Evolutionary conservation across 2,888 invertebrate species (phyloP), one percentile per base, ranked within the genome.

Genomic region (Sphaeridia pumilis): DNA sequence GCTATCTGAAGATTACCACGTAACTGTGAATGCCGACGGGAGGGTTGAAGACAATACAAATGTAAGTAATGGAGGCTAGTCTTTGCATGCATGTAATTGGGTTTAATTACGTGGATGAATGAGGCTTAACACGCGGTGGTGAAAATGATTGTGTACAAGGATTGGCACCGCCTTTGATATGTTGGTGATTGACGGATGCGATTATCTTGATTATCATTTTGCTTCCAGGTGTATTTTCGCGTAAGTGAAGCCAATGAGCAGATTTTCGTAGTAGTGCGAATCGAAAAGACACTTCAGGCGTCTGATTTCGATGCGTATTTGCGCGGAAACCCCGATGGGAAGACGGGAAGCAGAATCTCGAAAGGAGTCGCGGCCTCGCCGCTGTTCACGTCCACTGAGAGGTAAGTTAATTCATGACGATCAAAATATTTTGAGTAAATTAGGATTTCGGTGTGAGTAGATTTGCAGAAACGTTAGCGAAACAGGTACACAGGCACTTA

Each of bases 1-100:
- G 73, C 75, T 95, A 59, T 87, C 90, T 2, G 94, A 94, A 70
- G 90, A 89, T 72, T 93, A 93, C 73, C 83, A 89, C 70, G 87
- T 88, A 5, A 58, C 59, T 2, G 60, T 63, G n/a, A 60, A 63
- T 42, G 52, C 48, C 17, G 51, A 58, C 26, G 63, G 65, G 21
- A 57, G 49, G 12, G 41, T 65, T 28, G 57, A 57, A 14, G 59
- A 59, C 28, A 61, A 56, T 49, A 48, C 56, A n/a, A 63, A 60
- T 57, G 64, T 65, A 58, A 42, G 42, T 24, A 28, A 20, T 47
- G 28, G 12, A 46, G 28, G 28, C 46, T 17, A 21, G 12, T 46
- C 28, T 46, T 27, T n/a, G n/a, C n/a, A n/a, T n/a, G n/a, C n/a
- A n/a, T n/a, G n/a, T n/a, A n/a, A n/a, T n/a, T n/a, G n/a, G n/a